Evolutionary conservation across 1,140 invertebrate genomes (phyloP).

Genomic region (Eupristina koningsbergeri): DNA sequence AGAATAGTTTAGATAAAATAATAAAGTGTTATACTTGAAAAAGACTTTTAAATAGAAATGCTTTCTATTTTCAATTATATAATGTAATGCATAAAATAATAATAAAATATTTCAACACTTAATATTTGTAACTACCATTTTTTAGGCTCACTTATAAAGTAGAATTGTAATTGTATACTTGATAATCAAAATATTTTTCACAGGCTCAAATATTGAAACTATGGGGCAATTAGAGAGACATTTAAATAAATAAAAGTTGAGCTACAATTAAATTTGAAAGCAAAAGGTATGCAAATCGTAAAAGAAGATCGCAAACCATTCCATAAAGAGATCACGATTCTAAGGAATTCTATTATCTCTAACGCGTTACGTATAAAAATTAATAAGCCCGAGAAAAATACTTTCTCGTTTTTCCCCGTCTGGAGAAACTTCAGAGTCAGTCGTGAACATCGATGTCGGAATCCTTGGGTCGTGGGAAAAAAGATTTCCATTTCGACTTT

Average conservation of each 20-base stretch:
- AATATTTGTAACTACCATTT: too few relatives aligned
- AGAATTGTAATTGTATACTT: too few relatives aligned
- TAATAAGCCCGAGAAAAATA: conserved; percentile 33
- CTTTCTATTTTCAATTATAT: too few relatives aligned
- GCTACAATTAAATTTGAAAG: background rate
- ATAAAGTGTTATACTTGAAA: too few relatives aligned
- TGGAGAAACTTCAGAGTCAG: background rate
- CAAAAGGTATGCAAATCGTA: background rate
- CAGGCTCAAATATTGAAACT: too few relatives aligned
- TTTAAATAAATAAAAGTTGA: background rate
- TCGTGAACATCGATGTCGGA: background rate
- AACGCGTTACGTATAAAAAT: background rate
- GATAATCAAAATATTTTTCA: too few relatives aligned
- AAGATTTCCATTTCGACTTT: conserved; percentile 13
- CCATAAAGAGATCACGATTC: background rate
- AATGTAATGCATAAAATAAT: too few relatives aligned
- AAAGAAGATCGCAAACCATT: background rate
- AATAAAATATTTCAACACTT: too few relatives aligned
- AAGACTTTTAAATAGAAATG: too few relatives aligned
- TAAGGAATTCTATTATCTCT: background rate
- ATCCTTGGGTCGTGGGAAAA: background rate
- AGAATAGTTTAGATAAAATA: too few relatives aligned
- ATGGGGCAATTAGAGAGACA: too few relatives aligned
- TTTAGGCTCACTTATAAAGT: too few relatives aligned
- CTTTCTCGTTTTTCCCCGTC: background rate